Conservation (phyloP, 2,888 invertebrate species). For the Oscheius sp. region DNA sequence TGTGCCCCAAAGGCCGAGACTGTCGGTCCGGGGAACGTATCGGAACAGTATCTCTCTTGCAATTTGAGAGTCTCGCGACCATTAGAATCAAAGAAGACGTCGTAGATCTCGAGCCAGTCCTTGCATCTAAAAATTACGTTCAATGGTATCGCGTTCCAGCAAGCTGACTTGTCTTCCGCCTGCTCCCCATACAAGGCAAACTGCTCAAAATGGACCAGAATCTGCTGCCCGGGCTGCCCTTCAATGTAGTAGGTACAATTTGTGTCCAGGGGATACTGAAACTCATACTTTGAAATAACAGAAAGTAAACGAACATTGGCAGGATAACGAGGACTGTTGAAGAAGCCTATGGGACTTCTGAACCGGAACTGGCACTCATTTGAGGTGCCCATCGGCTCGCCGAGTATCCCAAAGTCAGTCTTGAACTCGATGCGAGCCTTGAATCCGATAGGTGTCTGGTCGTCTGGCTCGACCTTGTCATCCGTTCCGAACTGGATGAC, state of each 20-base stretch:
- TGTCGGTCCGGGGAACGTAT: constrained; percentile 91
- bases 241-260: constrained; percentile 76
- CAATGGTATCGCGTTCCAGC: neutral
- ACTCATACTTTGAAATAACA: constrained; percentile 2
- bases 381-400: constrained; percentile 74
- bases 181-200: constrained; percentile 55
- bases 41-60: constrained; percentile 84
- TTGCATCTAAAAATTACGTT: constrained; percentile 54
- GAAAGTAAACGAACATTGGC: constrained; percentile 61
- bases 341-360: constrained; percentile 73
- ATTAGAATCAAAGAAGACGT: constrained; percentile 58
- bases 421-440: constrained; percentile 75
- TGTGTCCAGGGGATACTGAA: constrained; percentile 74
- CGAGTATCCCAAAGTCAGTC: constrained; percentile 76
- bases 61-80: constrained; percentile 44
- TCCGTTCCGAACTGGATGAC: constrained; percentile 75
- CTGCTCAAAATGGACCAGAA: constrained; percentile 71
- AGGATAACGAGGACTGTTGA: constrained; percentile 75
- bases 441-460: constrained; percentile 71
- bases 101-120: constrained; percentile 71
- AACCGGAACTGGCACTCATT: constrained; percentile 75
- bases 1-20: constrained; percentile 90
- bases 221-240: constrained; percentile 70
- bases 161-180: constrained; percentile 22
- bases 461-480: constrained; percentile 53